Evolutionary conservation across 2,113 vertebrate genomes (phyloP).

Genomic region (Orientallactaga bullata): DNA sequence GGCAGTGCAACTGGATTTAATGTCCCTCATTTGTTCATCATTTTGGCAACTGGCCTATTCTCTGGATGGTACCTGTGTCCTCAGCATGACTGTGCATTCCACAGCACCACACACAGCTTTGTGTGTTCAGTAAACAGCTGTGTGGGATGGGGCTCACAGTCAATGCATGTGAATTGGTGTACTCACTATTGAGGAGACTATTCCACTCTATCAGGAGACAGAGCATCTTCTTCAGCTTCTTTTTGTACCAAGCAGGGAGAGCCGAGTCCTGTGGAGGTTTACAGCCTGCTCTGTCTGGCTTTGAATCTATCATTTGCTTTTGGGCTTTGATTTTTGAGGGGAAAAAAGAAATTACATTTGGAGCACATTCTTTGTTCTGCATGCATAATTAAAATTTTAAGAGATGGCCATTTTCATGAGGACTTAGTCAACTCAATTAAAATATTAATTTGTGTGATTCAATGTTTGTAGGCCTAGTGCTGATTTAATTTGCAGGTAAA

Average conservation of each 20-base stretch:
- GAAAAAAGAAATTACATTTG: constrained; percentile 33
- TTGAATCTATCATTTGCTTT: constrained; percentile 73
- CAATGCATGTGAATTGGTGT: neutral
- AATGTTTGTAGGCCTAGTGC: constrained; percentile 26
- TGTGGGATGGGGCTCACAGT: neutral
- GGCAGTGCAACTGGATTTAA: neutral
- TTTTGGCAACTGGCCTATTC: constrained; percentile 14
- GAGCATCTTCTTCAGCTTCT: constrained; percentile 44
- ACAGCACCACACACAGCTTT: neutral
- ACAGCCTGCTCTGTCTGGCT: constrained; percentile 55
- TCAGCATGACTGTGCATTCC: neutral
- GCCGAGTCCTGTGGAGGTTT: constrained; percentile 50
- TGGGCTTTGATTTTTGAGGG: constrained; percentile 21
- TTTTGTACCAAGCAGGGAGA: constrained; percentile 36
- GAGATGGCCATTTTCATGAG: constrained; percentile 60
- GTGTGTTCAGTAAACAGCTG: neutral
- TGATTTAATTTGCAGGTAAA: constrained; percentile 66
- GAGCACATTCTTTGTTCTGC: constrained; percentile 61
- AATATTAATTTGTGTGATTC: constrained; percentile 69
- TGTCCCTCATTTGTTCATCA: neutral
- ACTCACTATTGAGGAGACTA: constrained; percentile 49
- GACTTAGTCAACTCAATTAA: constrained; percentile 71
- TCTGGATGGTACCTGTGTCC: neutral
- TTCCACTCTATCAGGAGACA: constrained; percentile 36
- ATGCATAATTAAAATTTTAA: constrained; percentile 71